Conservation (phyloP, 2,888 invertebrate species). For the Drosophila conformis region DNA sequence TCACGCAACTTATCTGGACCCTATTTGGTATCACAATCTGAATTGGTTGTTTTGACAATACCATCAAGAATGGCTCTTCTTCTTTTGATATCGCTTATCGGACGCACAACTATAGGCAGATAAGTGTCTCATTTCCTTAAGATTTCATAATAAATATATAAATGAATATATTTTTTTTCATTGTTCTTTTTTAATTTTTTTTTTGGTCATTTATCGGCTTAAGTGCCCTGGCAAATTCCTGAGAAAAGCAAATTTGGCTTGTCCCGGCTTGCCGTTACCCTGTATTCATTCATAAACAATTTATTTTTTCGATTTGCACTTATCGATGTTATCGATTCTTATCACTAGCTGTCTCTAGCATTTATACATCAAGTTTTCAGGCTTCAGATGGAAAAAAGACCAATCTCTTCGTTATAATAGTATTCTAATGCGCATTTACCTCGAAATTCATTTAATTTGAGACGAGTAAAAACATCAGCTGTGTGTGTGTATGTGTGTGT, state of each 20-base stretch:
- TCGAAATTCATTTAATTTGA: conserved; percentile 17
- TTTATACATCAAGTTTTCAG: background rate
- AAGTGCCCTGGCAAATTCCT: conserved; percentile 50
- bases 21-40: conserved; percentile 38
- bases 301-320: background rate
- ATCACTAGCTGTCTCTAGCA: background rate
- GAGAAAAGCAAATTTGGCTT: conserved; percentile 2
- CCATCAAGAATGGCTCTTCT: background rate
- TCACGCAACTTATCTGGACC: conserved; percentile 56
- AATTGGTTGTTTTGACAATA: conserved; percentile 53
- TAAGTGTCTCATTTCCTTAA: conserved; percentile 52
- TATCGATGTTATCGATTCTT: background rate
- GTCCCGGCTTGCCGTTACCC: background rate
- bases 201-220: conserved; percentile 39
- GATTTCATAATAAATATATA: conserved; percentile 13
- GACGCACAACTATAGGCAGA: conserved; percentile 35
- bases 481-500: background rate
- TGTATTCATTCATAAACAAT: background rate
- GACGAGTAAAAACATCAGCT: conserved; percentile 11
- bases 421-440: conserved; percentile 32
- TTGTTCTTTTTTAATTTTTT: conserved; percentile 5
- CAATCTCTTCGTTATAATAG: background rate
- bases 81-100: conserved; percentile 57
- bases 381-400: background rate
- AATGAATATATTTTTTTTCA: conserved; percentile 6